Percentiles rank a stretch among this genome's conserved stretches.
Evolutionary conservation across 2,113 vertebrate species (phyloP).

Genomic region (Gymnogyps californianus): DNA sequence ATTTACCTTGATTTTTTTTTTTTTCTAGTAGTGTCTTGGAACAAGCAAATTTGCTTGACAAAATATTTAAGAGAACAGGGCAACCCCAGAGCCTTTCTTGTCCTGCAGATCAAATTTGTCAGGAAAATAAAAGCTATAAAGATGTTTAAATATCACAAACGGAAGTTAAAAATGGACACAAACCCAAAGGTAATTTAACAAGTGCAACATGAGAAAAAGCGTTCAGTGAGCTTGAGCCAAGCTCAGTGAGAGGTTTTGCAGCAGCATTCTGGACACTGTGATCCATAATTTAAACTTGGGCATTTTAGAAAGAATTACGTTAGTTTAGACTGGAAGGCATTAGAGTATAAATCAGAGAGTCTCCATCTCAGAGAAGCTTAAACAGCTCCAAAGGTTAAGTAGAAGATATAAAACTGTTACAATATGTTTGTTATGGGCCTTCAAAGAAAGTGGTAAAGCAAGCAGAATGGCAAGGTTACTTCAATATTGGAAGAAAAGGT

Average conservation of each 20-base stretch:
- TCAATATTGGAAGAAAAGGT: background rate
- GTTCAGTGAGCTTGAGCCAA: background rate
- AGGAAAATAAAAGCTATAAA: background rate
- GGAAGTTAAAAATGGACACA: background rate
- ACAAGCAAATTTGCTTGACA: background rate
- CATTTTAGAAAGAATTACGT: conserved; percentile 34
- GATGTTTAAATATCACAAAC: background rate
- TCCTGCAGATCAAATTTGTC: background rate
- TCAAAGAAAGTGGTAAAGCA: background rate
- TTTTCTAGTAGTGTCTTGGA: background rate
- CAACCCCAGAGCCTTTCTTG: background rate
- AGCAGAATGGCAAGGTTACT: background rate
- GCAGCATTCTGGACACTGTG: background rate
- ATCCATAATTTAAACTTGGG: conserved; percentile 23
- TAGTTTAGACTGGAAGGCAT: conserved; percentile 9
- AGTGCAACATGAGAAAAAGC: background rate
- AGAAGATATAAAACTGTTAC: conserved; percentile 30
- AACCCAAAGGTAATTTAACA: background rate
- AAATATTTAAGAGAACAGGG: background rate
- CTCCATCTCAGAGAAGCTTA: background rate
- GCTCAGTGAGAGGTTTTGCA: background rate
- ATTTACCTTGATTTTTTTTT: background rate
- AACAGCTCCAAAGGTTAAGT: conserved; percentile 50
- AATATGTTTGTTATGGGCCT: conserved; percentile 12
- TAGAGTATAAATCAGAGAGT: conserved; percentile 31